Evolutionary conservation across 2,113 vertebrate species (phyloP), one percentile per base, ranked within the genome.

Genomic region (Paraplagusia blochii): DNA sequence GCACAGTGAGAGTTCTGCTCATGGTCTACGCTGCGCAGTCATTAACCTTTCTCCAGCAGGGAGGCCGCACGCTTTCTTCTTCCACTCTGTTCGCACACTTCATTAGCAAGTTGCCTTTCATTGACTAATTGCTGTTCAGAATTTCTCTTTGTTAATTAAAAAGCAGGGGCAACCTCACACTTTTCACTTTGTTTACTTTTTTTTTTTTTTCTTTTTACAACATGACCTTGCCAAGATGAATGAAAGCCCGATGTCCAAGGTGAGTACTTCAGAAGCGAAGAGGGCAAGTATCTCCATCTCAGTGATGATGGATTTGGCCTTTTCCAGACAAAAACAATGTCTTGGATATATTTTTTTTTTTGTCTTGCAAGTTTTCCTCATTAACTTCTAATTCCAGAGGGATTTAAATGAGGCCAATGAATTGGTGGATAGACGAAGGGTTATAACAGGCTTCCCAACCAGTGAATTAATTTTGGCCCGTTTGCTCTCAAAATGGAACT

Each of bases 41-140:
- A 88, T 90, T 90, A 88, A 90, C 88, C 88, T 90, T 89, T 85
- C 69, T 84, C 78, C 81, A 70, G 66, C 61, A 63, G 71, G 57
- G 72, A 52, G 63, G 69, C 78, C n/a, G 42, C 34, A 13, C 63
- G 73, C 74, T 76, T 66, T 69, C 74, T 72, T 81, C 82, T 82
- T 71, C 74, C 67, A 83, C 76, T 85, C 74, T 50, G 65, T 78
- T 77, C 82, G 74, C 74, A 69, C 61, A 77, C 68, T 78, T 85
- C 77, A 85, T 85, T 85, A 86, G 70, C 65, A 72, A 55, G 71
- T 74, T 74, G 64, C 79, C 76, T 85, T 85, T 86, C 77, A 78
- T 57, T 69, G 47, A 82, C 57, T 81, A 81, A 86, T 79, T 82
- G 69, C 75, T 33, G 13, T 85, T 86, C 79, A 81, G 79, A 84